Base-by-base conservation (phyloP, 2,888 invertebrate species). In the Luperina testacea region DNA sequence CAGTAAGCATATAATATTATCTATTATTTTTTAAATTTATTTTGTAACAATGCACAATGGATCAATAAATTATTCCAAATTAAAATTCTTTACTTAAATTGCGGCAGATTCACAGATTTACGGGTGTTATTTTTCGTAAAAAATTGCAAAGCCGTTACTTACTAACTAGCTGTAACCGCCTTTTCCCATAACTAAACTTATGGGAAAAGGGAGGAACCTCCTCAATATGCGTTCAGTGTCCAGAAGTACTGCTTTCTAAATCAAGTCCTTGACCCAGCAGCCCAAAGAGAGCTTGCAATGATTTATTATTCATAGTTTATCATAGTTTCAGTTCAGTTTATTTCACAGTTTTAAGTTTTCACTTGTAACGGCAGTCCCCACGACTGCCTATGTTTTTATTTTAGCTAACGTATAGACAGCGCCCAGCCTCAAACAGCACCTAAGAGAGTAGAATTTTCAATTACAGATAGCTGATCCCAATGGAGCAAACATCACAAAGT, bases 401-500 rank as follows among this genome's bases (percentile, higher is more conserved):
- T n/a, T 11, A n/a, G 2, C 68, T 17, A 11, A 45, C 27, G 20
- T 11, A 48, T 20, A 7, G 27, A 20, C 20, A 13, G 13, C 15
- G 4, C 7, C 15, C 5, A 24, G 32, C 2, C 2, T 32, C 5
- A 32, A 53, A 53, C 8, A 53, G 9, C 32, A 24, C 17, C 0
- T 6, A 24, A 9, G 17, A 45, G 20, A 59, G 45, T n/a, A 15
- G 32, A 75, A 75, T 59, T 17, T 13, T n/a, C 20, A 76, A 76
- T 61, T 75, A 27, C 75, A 57, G 24, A 27, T 24, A 53, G 1
- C 45, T 20, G 45, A 38, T 63, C 20, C 68, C 24, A 42, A n/a
- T 53, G 27, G 24, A 83, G 38, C 32, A 20, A 67, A 71, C 38
- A 48, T 48, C 45, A 48, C 65, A 13, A 42, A 42, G 32, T 38